phyloP scores from a whole-genome alignment of 2,888 invertebrate species.

The Agrochola lychnidis region DNA sequence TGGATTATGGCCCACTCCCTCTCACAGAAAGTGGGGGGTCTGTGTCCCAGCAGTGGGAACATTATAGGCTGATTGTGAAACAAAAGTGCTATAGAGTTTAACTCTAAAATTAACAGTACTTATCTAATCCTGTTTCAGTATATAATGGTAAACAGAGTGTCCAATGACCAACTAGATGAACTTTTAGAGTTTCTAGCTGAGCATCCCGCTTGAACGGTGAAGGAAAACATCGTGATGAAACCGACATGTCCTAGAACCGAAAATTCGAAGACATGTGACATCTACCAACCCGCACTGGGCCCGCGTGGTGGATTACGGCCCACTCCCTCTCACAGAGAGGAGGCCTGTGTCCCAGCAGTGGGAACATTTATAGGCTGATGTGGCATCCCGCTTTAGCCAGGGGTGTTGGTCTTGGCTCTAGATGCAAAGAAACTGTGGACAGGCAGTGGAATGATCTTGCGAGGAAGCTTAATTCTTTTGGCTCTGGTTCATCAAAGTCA shows the following conservation, averaged over 20 bases:
- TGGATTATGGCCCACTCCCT: too few relatives aligned
- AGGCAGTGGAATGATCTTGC: conserved; percentile 7
- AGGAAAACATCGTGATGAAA: too few relatives aligned
- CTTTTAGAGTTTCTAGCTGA: background rate
- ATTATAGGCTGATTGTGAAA: background rate
- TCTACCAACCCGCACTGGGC: too few relatives aligned
- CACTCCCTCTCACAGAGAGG: too few relatives aligned
- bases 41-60: too few relatives aligned
- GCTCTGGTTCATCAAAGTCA: background rate
- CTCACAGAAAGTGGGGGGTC: too few relatives aligned
- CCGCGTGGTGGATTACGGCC: too few relatives aligned
- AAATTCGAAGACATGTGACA: too few relatives aligned
- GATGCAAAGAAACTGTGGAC: background rate
- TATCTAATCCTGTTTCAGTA: background rate
- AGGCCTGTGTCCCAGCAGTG: too few relatives aligned
- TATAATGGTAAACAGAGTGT: conserved; percentile 1
- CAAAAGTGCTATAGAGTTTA: background rate
- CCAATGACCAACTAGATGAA: background rate
- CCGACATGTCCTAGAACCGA: too few relatives aligned
- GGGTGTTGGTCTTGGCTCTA: background rate
- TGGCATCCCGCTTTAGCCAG: background rate
- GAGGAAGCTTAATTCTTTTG: background rate
- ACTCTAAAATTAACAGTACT: background rate
- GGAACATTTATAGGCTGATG: too few relatives aligned
- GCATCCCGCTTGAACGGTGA: background rate